Conservation (phyloP, 2,888 invertebrate genomes). For the Harpalus rufipes region DNA sequence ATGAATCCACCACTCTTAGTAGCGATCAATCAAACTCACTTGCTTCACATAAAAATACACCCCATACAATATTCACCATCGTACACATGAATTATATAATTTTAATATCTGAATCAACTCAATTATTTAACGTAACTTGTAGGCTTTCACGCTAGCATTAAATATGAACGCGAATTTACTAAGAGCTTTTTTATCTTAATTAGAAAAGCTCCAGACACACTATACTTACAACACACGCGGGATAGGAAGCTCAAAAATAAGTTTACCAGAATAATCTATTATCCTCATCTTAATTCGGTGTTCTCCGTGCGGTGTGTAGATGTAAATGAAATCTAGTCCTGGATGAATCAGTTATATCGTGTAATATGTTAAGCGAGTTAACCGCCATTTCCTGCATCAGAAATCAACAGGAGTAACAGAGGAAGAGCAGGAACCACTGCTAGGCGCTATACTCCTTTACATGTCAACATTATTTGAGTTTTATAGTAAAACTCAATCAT, state of each 20-base stretch:
- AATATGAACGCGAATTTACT: slow-evolving; percentile 17
- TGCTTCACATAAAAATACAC: slow-evolving; percentile 26
- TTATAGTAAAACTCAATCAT: slow-evolving; percentile 79
- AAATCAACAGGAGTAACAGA: not conserved
- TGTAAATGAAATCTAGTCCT: not conserved
- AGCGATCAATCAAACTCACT: slow-evolving; percentile 27
- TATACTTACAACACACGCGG: no score
- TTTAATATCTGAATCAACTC: slow-evolving; percentile 24
- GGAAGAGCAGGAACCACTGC: not conserved
- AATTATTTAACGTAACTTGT: slow-evolving; percentile 32
- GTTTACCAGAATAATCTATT: no score
- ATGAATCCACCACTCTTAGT: not conserved
- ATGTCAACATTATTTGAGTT: slow-evolving; percentile 79
- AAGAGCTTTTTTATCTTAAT: not conserved
- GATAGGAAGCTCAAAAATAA: no score
- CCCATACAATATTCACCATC: not conserved
- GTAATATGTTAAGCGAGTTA: not conserved
- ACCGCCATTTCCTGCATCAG: not conserved
- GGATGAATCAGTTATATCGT: not conserved
- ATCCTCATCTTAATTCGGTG: no score
- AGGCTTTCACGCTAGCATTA: slow-evolving; percentile 33
- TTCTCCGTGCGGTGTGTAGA: not conserved
- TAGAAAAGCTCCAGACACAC: not conserved
- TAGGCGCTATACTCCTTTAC: slow-evolving; percentile 72
- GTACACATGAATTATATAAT: slow-evolving; percentile 16